These are phyloP conservation scores for Zosterops pallidus DNA, from an alignment of 2,113 vertebrate genomes.

Conservation along the genomic window DNA sequence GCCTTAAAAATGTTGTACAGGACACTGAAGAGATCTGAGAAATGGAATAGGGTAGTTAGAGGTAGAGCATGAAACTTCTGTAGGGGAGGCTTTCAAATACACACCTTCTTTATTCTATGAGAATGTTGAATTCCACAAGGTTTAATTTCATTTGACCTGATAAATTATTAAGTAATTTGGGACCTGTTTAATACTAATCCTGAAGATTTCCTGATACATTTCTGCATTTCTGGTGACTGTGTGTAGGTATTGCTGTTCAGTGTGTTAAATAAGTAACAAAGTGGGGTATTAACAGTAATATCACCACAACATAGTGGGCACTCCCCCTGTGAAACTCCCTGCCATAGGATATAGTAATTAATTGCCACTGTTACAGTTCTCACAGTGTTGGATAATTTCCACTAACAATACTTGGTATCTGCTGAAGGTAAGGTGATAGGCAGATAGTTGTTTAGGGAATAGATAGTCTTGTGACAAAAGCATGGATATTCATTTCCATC, in stretches of 20 bases:
- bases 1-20: background rate
- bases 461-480: background rate
- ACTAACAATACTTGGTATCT: background rate
- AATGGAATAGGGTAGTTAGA: background rate
- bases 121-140: background rate
- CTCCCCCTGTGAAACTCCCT: background rate
- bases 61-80: background rate
- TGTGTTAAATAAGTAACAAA: background rate
- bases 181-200: background rate
- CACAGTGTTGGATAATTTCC: background rate
- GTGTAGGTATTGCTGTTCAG: background rate
- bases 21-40: background rate
- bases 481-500: background rate
- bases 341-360: background rate
- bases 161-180: background rate
- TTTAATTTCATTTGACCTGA: background rate
- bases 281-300: background rate
- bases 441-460: background rate
- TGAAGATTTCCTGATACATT: background rate
- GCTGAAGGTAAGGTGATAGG: background rate
- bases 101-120: background rate
- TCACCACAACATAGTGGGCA: background rate
- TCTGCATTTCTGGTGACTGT: background rate
- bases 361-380: background rate
- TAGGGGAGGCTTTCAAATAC: background rate